Conservation (phyloP, 2,797 vertebrate species). For the Graptemys geographica region DNA sequence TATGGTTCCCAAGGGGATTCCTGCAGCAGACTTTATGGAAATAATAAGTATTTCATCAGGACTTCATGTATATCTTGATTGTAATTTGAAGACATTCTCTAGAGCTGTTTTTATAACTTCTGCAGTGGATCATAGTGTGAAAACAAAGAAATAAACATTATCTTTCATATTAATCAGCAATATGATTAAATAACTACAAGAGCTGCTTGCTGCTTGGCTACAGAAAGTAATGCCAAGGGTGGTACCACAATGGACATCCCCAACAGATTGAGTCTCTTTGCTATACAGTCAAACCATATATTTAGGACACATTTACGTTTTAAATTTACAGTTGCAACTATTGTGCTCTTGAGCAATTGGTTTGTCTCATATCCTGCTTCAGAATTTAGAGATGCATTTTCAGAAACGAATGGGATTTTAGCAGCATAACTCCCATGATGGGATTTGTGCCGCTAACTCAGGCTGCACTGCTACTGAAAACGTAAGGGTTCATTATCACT, state of each 20-base stretch:
- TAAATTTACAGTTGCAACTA: constrained; percentile 58
- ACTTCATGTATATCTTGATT: constrained; percentile 88
- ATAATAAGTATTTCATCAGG: constrained; percentile 94
- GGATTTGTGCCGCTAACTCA: constrained; percentile 35
- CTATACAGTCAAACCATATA: constrained; percentile 28
- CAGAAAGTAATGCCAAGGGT: constrained; percentile 48
- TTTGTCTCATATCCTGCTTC: constrained; percentile 32
- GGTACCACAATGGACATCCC: constrained; percentile 28
- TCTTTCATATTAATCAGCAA: constrained; percentile 72
- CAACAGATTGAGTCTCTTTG: constrained; percentile 48
- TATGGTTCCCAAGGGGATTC: constrained; percentile 85
- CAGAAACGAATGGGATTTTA: constrained; percentile 21
- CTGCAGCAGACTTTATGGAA: constrained; percentile 86
- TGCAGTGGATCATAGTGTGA: constrained; percentile 53
- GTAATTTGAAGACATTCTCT: constrained; percentile 85
- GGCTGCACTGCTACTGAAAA: constrained; percentile 17
- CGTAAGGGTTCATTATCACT: background rate
- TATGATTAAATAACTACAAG: constrained; percentile 54
- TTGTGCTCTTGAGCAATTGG: constrained; percentile 16
- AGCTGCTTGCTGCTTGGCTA: constrained; percentile 65
- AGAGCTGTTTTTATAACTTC: constrained; percentile 79
- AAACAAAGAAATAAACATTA: constrained; percentile 70
- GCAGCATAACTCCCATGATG: background rate
- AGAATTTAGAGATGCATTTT: constrained; percentile 53
- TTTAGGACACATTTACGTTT: background rate